These are phyloP conservation scores for Phycodurus eques DNA, from an alignment of 2,113 vertebrate species.

Conservation along the genomic window DNA sequence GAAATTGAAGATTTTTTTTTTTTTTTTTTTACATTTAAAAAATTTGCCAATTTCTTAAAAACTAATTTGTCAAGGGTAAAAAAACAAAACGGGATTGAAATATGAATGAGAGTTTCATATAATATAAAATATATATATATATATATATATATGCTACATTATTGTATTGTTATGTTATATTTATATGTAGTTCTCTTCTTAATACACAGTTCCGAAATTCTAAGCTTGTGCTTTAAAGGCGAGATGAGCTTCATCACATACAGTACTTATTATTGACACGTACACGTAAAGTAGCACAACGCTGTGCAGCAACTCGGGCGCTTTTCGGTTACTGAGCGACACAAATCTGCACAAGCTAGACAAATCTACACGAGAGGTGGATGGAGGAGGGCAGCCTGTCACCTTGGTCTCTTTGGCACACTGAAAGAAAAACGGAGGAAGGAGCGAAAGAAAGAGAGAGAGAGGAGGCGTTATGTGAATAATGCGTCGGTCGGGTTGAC, in stretches of 20 bases:
- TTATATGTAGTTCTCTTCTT: neutral
- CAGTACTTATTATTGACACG: neutral
- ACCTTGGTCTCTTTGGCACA: slow-evolving; percentile 63
- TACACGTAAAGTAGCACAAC: slow-evolving; percentile 15
- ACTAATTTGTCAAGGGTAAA: no score
- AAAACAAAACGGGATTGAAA: no score
- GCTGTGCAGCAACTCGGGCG: slow-evolving; percentile 22
- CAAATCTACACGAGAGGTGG: slow-evolving; percentile 21
- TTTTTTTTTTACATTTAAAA: no score
- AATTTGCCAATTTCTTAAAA: no score
- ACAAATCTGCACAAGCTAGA: slow-evolving; percentile 25
- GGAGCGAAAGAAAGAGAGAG: slow-evolving; percentile 38
- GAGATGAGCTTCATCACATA: slow-evolving; percentile 32
- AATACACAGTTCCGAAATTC: neutral
- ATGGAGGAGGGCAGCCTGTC: slow-evolving; percentile 49
- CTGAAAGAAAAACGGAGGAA: slow-evolving; percentile 45
- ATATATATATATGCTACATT: no score
- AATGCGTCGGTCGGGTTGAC: neutral
- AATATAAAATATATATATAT: no score
- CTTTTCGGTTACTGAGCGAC: slow-evolving; percentile 13
- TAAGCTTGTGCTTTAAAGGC: neutral
- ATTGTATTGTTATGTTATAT: no score
- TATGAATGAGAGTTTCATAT: no score
- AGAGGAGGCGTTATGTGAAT: slow-evolving; percentile 19
- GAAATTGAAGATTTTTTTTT: no score